Evolutionary conservation across 2,888 invertebrate genomes (phyloP).

Genomic region (Callinectes sapidus): DNA sequence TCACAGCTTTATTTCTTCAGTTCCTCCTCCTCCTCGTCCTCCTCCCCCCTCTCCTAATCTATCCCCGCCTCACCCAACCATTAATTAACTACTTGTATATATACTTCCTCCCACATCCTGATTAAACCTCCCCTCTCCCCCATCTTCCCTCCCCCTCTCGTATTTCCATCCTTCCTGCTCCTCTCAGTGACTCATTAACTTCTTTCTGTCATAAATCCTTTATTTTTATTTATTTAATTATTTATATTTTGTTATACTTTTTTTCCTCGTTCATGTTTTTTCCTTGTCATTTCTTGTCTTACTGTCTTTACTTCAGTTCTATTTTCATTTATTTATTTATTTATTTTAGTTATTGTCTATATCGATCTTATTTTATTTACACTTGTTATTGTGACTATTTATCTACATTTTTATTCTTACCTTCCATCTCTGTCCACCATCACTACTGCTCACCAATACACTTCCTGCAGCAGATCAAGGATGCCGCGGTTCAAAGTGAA

Average conservation of each 20-base stretch:
- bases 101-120: not conserved
- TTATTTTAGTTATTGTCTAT: too few species aligned
- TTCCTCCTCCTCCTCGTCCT: not conserved
- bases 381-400: not conserved
- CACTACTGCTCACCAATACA: not conserved
- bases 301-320: not conserved
- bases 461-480: slow-evolving; percentile 32
- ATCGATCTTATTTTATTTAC: too few species aligned
- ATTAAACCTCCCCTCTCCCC: not conserved
- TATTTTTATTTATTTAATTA: not conserved
- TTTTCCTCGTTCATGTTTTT: too few species aligned
- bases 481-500: slow-evolving; percentile 64
- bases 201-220: not conserved
- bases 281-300: not conserved
- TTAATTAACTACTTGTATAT: not conserved
- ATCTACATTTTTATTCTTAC: not conserved
- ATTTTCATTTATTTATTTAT: too few species aligned
- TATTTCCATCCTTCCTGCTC: not conserved
- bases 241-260: too few species aligned
- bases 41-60: not conserved
- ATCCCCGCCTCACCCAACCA: not conserved
- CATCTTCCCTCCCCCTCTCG: not conserved
- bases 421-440: not conserved
- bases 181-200: not conserved
- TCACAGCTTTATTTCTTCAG: not conserved